phyloP scores from a whole-genome alignment of 2,113 vertebrate species.

The Austrofundulus limnaeus region DNA sequence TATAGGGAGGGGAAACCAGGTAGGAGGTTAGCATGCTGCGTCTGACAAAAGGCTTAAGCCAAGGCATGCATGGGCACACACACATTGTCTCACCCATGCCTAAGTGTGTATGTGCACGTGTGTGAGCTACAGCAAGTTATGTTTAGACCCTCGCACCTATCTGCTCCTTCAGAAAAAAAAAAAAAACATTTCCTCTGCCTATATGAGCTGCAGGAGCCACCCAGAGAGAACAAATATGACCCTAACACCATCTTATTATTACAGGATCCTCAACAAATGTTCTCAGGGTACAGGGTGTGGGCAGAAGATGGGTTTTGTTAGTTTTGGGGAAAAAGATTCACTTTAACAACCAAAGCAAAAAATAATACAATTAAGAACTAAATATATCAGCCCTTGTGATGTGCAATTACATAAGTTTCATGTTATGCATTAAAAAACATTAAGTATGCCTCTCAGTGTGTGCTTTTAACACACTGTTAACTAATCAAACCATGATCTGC shows the following conservation, averaged over 20 bases:
- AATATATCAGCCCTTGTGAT: no score
- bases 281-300: slow-evolving; percentile 12
- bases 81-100: slow-evolving; percentile 34
- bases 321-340: background rate
- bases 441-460: no score
- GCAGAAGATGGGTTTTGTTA: background rate
- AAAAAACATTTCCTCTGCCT: slow-evolving; percentile 35
- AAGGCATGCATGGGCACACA: slow-evolving; percentile 54
- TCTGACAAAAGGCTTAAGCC: slow-evolving; percentile 57
- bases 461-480: no score
- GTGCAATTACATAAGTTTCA: no score
- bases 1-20: slow-evolving; percentile 43
- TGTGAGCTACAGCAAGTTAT: slow-evolving; percentile 67
- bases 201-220: slow-evolving; percentile 24
- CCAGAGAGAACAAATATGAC: slow-evolving; percentile 45
- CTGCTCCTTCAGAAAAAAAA: slow-evolving; percentile 53
- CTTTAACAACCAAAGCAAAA: background rate
- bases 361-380: no score
- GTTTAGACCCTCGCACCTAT: slow-evolving; percentile 69
- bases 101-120: slow-evolving; percentile 6
- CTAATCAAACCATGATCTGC: no score
- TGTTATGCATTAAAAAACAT: no score
- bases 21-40: slow-evolving; percentile 40
- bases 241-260: slow-evolving; percentile 63
- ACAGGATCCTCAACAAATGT: slow-evolving; percentile 50